A percentile compares a stretch with the other conserved stretches of the same genome.
Evolutionary conservation across 2,797 vertebrate species (phyloP).

Genomic region (Poeciliopsis presidionis): DNA sequence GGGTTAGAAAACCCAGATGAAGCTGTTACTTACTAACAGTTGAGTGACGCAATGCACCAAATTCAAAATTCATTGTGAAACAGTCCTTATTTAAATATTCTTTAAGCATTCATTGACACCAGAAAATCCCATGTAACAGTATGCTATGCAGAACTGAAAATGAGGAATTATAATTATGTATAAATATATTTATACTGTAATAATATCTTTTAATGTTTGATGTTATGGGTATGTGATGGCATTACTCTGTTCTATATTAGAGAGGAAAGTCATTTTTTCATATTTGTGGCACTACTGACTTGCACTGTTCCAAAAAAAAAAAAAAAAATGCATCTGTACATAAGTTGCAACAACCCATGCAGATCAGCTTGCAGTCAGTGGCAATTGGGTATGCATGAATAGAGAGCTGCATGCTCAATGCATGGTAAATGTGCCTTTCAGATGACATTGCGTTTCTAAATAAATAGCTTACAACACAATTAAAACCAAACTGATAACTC

Average conservation of each 20-base stretch:
- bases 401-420: background rate
- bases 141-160: background rate
- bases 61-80: background rate
- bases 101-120: background rate
- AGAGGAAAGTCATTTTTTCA: background rate
- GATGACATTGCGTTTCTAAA: background rate
- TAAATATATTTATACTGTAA: background rate
- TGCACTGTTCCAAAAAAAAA: background rate
- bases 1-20: background rate
- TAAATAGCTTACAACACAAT: background rate
- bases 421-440: background rate
- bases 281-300: background rate
- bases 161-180: background rate
- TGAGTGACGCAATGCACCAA: background rate
- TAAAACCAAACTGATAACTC: background rate
- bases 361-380: background rate
- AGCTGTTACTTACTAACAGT: background rate
- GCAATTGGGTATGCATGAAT: conserved; percentile 26
- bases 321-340: background rate
- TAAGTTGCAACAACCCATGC: background rate
- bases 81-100: background rate
- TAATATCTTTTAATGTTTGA: background rate
- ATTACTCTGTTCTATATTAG: background rate
- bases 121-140: background rate
- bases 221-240: background rate